phyloP scores from a whole-genome alignment of 2,113 vertebrate genomes.

The Crotalus tigris region DNA sequence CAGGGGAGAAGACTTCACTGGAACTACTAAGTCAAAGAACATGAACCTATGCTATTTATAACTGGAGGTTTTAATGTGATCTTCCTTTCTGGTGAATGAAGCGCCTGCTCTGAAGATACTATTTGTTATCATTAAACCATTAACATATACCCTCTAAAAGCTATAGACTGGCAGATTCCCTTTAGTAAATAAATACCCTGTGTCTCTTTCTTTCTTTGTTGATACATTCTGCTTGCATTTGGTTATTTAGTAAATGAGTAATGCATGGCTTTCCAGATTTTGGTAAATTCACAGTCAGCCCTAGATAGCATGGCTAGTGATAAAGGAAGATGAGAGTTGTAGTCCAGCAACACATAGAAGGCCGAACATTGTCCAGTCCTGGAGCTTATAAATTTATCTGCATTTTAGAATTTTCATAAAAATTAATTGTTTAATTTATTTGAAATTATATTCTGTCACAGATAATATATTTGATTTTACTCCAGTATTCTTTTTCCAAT shows the following conservation, averaged over 20 bases:
- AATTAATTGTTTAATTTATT: neutral
- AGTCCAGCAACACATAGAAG: neutral
- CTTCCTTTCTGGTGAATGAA: neutral
- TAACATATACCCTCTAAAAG: neutral
- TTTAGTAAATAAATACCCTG: neutral
- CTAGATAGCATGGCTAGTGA: neutral
- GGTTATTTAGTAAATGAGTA: neutral
- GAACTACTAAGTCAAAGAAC: neutral
- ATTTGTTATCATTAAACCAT: neutral
- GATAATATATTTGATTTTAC: neutral
- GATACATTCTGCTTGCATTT: neutral
- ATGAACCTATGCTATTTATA: neutral
- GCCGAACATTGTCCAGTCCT: neutral
- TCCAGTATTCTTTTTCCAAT: neutral
- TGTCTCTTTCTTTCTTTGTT: neutral
- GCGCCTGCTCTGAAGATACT: neutral
- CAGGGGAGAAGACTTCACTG: neutral
- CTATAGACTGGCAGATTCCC: neutral
- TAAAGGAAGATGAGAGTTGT: neutral
- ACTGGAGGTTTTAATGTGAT: neutral
- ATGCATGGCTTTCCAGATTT: neutral
- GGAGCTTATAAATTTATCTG: neutral
- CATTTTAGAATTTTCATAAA: neutral
- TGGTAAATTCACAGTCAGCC: neutral
- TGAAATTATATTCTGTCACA: neutral